A percentile compares a stretch with the other conserved stretches of the same genome.
Conservation (phyloP, 2,888 invertebrate species). For the Seira ritae region DNA sequence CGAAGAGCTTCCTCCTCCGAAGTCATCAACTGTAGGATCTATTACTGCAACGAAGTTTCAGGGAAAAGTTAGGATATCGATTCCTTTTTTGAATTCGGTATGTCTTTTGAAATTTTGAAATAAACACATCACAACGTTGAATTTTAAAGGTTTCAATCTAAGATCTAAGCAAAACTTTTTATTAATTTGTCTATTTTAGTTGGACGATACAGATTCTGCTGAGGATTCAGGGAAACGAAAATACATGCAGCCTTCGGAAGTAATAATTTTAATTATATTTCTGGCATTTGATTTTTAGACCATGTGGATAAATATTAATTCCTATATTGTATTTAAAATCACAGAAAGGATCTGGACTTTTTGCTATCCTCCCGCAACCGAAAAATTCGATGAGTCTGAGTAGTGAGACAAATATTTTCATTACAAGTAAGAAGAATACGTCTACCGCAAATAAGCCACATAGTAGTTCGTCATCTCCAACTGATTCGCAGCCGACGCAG, state of each 20-base stretch:
- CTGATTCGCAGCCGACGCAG: not conserved
- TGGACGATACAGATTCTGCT: slow-evolving; percentile 79
- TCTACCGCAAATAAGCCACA: not conserved
- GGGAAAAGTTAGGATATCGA: slow-evolving; percentile 81
- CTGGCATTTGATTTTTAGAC: not conserved
- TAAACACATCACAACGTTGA: too few species aligned
- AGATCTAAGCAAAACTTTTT: slow-evolving; percentile 34
- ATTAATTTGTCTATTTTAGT: slow-evolving; percentile 77
- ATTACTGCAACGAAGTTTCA: slow-evolving; percentile 68
- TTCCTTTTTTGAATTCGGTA: slow-evolving; percentile 83
- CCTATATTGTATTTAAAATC: slow-evolving; percentile 73
- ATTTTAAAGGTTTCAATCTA: too few species aligned
- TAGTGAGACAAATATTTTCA: not conserved
- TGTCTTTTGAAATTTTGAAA: too few species aligned
- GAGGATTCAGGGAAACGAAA: slow-evolving; percentile 73
- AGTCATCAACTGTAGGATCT: slow-evolving; percentile 39
- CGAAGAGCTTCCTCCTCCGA: slow-evolving; percentile 65
- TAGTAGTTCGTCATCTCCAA: not conserved
- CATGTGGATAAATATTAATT: not conserved
- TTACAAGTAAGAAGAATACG: slow-evolving; percentile 13
- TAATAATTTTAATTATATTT: slow-evolving; percentile 75
- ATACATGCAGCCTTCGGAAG: slow-evolving; percentile 77
- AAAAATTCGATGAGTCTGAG: slow-evolving; percentile 76
- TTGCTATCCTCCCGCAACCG: slow-evolving; percentile 84
- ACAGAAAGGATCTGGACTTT: slow-evolving; percentile 82